Evolutionary conservation across 2,113 vertebrate species (phyloP), one percentile per base, ranked within the genome.

Genomic region (Corythornis cristatus): DNA sequence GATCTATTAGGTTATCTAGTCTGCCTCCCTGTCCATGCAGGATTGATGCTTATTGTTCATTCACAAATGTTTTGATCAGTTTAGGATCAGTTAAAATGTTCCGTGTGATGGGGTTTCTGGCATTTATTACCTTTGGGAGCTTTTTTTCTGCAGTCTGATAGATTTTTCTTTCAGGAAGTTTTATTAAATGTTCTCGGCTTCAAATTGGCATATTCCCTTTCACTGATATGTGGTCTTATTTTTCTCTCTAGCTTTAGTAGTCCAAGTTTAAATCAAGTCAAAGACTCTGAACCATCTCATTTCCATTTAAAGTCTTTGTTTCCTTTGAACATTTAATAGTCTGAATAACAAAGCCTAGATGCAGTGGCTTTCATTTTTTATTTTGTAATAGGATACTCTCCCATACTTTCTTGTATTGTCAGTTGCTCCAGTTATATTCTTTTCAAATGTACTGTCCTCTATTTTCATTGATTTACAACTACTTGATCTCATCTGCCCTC

Each of bases 281-380:
- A 83, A 91, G 67, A 72, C 75, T 93, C 48, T 67, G 64, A 93
- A 80, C 80, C 86, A 95, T 46, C 65, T 86, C 89, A 93, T 83
- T 96, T 90, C 76, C 86, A 94, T 86, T 95, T 96, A 90, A 90
- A 90, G 53, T 71, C 40, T 58, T 73, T 66, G 57, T 91, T 96
- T 95, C 86, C 80, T 67, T 90, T 96, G 72, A 95, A 96, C 65
- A 72, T 87, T 93, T 96, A 92, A 86, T 75, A 96, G 65, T 43
- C 51, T 87, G 78, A 75, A 95, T 86, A 94, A 93, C 85, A 89
- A 96, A 96, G 84, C 11, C 83, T 71, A 53, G 86, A 88, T 78
- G 35, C 33, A 92, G 72, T 21, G 15, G 23, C 33, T 91, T 96
- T 94, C 26, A 75, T 90, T 95, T 92, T 94, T 92, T 88, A 56